Base-by-base conservation (phyloP, 2,113 vertebrate genomes). In the Camelus dromedarius region DNA sequence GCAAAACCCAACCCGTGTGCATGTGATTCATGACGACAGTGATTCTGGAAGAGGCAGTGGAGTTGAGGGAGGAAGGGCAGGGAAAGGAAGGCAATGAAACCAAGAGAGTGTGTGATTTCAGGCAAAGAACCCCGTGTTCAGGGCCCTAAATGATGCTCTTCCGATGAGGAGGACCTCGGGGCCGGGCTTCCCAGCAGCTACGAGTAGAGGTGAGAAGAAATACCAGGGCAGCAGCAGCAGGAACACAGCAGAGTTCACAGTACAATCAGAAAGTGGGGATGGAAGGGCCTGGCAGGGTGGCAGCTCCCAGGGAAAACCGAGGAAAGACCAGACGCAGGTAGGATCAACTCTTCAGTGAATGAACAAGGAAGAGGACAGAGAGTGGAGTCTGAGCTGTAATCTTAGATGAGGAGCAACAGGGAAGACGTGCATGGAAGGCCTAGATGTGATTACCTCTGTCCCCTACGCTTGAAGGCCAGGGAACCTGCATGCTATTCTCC, bases 401-500 rank as follows among this genome's bases (percentile, higher is more conserved):
- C 76, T 19, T 8, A 28, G 2, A 15, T 10, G 48, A 52, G 42
- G 20, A 38, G 32, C 2, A 35, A 42, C 11, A 46, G n/a, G 32
- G 32, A 46, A 18, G 12, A 12, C 32, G 3, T 19, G 18, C 35
- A 6, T 2, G 38, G 10, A 14, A 75, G 28, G 10, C 42, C 42
- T 8, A 13, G 20, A 30, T 30, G 2, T 4, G 5, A 48, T 88
- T 97, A 98, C 98, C 98, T 98, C 96, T 20, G 48, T 64, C 1
- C 92, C 96, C 76, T 79, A 90, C 48, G 94, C 60, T 80, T 86
- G 52, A 93, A 98, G 96, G 8, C 83, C 80, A 72, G 97, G 92
- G 5, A 98, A 97, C 79, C 90, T 32, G 0, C 96, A 97, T 0
- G 95, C 97, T 0, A 98, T 96, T 24, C 86, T 94, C 0, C 98